Evolutionary conservation across 2,888 invertebrate species (phyloP).

Genomic region (Himalopsyche japonica): DNA sequence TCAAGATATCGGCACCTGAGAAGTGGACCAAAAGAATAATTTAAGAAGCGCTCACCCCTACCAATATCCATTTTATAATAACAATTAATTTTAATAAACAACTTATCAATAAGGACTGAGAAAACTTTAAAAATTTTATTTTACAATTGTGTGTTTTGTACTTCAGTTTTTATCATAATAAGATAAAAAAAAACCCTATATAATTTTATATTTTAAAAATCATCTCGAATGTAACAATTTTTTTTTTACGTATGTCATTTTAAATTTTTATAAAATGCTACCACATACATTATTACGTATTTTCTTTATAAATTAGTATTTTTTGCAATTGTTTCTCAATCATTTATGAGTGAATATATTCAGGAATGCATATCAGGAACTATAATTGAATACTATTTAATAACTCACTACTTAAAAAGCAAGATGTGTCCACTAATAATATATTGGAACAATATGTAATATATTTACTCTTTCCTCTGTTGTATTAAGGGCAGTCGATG

Average conservation of each 20-base stretch:
- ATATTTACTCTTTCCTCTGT: too few relatives aligned
- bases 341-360: neutral
- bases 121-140: neutral
- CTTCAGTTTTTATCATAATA: neutral
- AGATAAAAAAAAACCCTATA: neutral
- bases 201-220: neutral
- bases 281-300: neutral
- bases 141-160: neutral
- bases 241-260: neutral
- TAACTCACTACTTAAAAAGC: neutral
- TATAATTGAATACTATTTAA: neutral
- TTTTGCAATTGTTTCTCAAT: neutral
- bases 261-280: neutral
- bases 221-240: neutral
- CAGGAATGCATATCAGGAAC: neutral
- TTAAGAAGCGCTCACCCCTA: neutral
- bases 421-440: neutral
- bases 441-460: neutral
- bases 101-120: neutral
- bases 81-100: neutral
- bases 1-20: conserved; percentile 15
- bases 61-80: neutral
- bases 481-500: too few relatives aligned
- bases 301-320: neutral
- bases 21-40: conserved; percentile 30